Percentiles rank a stretch among this genome's conserved stretches.
Evolutionary conservation across 2,888 invertebrate genomes (phyloP).

Genomic region (Megastigmus dorsalis): DNA sequence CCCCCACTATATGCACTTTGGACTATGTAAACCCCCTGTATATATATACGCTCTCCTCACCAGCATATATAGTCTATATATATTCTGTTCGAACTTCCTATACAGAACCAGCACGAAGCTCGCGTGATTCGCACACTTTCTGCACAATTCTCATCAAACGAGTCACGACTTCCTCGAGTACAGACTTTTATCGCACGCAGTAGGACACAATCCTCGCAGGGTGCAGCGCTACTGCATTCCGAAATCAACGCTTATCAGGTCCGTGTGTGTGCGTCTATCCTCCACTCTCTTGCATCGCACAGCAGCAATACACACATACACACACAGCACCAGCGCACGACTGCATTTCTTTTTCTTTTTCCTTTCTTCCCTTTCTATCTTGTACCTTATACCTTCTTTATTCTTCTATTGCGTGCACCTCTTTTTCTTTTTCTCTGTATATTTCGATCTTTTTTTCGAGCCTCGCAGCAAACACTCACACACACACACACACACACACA

Average conservation of each 20-base stretch:
- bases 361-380: not conserved
- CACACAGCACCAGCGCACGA: not conserved
- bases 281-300: too few relatives aligned
- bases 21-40: too few relatives aligned
- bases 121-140: conserved; percentile 37
- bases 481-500: not conserved
- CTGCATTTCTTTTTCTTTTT: not conserved
- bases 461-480: not conserved
- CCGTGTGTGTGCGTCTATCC: conserved; percentile 5
- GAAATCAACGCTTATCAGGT: conserved; percentile 43
- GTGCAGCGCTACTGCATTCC: conserved; percentile 30
- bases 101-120: conserved; percentile 28
- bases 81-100: conserved; percentile 7
- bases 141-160: conserved; percentile 38
- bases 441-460: not conserved
- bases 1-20: too few relatives aligned
- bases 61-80: too few relatives aligned
- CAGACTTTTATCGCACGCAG: conserved; percentile 31
- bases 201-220: conserved; percentile 36
- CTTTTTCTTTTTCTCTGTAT: not conserved
- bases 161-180: conserved; percentile 30
- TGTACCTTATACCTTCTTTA: not conserved
- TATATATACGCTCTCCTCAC: too few relatives aligned
- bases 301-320: not conserved
- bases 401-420: too few relatives aligned